phyloP scores from a whole-genome alignment of 2,113 vertebrate species.

The Dicrurus megarhynchus region DNA sequence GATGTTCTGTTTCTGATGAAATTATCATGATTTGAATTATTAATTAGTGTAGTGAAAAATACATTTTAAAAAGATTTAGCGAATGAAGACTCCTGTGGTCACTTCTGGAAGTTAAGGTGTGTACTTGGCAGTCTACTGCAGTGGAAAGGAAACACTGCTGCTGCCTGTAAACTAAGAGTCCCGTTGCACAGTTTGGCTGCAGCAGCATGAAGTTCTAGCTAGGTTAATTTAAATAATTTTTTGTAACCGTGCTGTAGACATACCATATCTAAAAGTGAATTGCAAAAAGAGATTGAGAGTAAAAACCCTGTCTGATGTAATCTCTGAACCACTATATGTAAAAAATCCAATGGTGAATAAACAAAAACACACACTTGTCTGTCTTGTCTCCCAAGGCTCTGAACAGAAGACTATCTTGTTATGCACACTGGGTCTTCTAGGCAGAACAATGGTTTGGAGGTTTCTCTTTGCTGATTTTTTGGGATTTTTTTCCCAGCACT shows the following conservation, averaged over 20 bases:
- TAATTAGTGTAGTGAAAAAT: neutral
- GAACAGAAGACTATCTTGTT: neutral
- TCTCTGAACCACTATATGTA: neutral
- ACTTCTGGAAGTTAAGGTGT: neutral
- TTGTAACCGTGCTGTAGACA: neutral
- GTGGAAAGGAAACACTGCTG: neutral
- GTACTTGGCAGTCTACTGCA: neutral
- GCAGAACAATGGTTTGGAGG: neutral
- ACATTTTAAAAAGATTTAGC: neutral
- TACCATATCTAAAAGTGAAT: neutral
- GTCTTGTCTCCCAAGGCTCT: neutral
- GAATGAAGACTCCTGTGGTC: neutral
- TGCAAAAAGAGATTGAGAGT: neutral
- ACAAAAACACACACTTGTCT: neutral
- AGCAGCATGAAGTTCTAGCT: neutral
- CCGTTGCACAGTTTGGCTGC: neutral
- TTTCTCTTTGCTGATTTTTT: neutral
- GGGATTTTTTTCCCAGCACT: accelerated
- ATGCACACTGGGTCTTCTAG: neutral
- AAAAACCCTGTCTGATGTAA: neutral
- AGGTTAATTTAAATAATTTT: neutral
- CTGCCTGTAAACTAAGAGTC: neutral
- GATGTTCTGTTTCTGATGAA: neutral
- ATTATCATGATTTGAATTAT: neutral
- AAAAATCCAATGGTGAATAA: neutral